Evolutionary conservation across 1,140 invertebrate species (phyloP).

Genomic region (Stegodyphus dumicola): DNA sequence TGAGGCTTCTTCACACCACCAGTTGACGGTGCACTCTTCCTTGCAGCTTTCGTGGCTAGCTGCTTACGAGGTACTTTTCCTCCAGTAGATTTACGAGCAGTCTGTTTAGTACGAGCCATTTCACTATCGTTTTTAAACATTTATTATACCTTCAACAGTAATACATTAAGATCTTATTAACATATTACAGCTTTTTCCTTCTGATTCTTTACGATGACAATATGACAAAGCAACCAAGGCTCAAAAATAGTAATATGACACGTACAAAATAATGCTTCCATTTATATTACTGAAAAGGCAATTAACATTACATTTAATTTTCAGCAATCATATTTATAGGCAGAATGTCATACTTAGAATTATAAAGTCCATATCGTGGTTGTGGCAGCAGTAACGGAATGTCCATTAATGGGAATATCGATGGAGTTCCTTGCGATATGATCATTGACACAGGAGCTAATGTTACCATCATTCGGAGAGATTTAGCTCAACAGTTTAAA

Average conservation of each 20-base stretch:
- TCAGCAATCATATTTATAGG: conserved; percentile 13
- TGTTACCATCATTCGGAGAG: too few species aligned
- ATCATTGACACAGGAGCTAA: too few species aligned
- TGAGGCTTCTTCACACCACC: conserved; percentile 84
- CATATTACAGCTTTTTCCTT: conserved; percentile 67
- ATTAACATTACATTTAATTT: conserved; percentile 57
- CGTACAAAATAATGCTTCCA: conserved; percentile 61
- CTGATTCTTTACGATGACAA: conserved; percentile 71
- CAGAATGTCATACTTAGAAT: conserved; percentile 23
- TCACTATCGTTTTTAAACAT: not conserved
- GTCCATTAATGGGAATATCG: too few species aligned
- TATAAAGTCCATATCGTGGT: conserved; percentile 32
- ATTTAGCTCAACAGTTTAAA: too few species aligned
- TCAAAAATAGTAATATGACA: conserved; percentile 67
- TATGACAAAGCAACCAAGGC: conserved; percentile 69
- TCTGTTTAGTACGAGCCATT: conserved; percentile 89
- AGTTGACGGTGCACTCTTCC: conserved; percentile 80
- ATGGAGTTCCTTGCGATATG: too few species aligned
- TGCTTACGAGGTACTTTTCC: conserved; percentile 88
- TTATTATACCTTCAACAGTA: not conserved
- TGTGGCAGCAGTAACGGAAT: conserved; percentile 25
- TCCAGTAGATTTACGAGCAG: conserved; percentile 83
- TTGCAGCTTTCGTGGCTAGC: conserved; percentile 81
- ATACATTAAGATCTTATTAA: not conserved
- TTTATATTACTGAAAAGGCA: conserved; percentile 51